phyloP scores from a whole-genome alignment of 2,113 vertebrate genomes.

The Megaleporinus macrocephalus region DNA sequence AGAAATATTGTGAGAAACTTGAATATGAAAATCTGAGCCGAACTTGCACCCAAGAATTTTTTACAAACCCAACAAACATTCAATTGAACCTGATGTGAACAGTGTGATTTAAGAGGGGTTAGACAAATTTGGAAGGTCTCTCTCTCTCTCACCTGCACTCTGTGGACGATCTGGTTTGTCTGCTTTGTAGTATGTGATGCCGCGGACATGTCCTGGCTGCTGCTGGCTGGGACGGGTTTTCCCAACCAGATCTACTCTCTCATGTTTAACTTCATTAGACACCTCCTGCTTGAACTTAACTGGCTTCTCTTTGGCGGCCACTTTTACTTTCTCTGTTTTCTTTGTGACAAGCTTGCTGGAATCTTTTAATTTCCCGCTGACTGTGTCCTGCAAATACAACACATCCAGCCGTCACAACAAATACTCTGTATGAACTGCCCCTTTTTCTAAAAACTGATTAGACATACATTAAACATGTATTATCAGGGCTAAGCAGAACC shows the following conservation, averaged over 20 bases:
- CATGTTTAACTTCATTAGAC: constrained; percentile 55
- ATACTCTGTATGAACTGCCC: too few relatives aligned
- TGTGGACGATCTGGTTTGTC: constrained; percentile 64
- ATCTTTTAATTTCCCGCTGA: constrained; percentile 76
- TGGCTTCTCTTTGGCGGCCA: constrained; percentile 76
- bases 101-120: too few relatives aligned
- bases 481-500: too few relatives aligned
- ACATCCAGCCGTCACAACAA: background rate
- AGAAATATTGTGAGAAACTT: too few relatives aligned
- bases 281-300: constrained; percentile 86
- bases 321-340: constrained; percentile 75
- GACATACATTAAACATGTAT: too few relatives aligned
- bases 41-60: too few relatives aligned
- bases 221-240: constrained; percentile 78
- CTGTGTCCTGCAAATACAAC: constrained; percentile 78
- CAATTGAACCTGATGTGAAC: too few relatives aligned
- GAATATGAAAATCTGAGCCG: too few relatives aligned
- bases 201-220: constrained; percentile 85
- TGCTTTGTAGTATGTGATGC: constrained; percentile 94
- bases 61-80: too few relatives aligned
- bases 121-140: background rate
- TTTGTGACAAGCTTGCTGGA: constrained; percentile 70
- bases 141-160: constrained; percentile 58
- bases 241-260: constrained; percentile 72
- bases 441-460: too few relatives aligned